Conservation (phyloP, 2,113 vertebrate genomes). For the Galbula dea region DNA sequence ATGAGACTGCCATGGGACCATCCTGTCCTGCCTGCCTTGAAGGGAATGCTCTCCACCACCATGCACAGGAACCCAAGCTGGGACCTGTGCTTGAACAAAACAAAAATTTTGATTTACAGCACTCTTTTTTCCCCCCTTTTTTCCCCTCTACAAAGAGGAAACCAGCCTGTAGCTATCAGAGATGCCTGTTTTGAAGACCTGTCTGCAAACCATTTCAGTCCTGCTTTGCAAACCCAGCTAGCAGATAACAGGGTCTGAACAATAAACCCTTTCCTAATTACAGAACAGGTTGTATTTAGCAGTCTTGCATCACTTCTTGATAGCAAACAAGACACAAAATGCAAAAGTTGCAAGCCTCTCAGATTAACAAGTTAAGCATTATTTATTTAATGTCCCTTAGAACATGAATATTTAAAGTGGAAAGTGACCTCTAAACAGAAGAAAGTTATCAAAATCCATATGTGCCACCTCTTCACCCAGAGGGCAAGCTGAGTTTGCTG, state of each 20-base stretch:
- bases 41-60: background rate
- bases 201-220: background rate
- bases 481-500: slow-evolving; percentile 31
- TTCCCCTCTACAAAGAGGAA: background rate
- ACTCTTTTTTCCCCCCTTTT: background rate
- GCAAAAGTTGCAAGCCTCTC: background rate
- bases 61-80: accelerated
- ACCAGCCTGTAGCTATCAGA: background rate
- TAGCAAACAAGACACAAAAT: background rate
- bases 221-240: background rate
- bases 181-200: background rate
- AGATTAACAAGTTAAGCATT: slow-evolving; percentile 9
- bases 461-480: background rate
- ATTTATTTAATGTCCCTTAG: slow-evolving; percentile 39
- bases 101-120: background rate
- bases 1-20: accelerated
- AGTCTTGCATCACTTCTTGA: background rate
- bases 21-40: background rate
- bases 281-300: background rate
- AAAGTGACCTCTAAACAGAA: slow-evolving; percentile 27
- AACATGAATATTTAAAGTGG: slow-evolving; percentile 53
- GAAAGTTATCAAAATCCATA: slow-evolving; percentile 49
- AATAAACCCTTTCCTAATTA: background rate
- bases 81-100: background rate
- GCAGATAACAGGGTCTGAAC: background rate